These are phyloP conservation scores for Rostratula benghalensis DNA, from an alignment of 2,113 vertebrate genomes.

Conservation along the genomic window DNA sequence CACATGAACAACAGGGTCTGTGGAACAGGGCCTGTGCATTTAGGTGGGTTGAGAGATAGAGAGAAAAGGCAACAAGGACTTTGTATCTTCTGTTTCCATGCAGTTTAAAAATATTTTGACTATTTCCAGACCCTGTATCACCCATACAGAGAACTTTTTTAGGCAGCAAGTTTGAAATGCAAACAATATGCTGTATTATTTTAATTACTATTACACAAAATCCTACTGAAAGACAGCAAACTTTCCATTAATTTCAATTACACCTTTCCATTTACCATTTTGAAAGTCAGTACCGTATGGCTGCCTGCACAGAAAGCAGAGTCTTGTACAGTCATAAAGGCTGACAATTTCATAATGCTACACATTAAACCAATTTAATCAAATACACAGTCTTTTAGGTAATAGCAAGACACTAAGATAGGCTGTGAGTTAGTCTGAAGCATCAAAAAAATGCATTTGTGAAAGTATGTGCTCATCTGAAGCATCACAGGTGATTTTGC, in stretches of 20 bases:
- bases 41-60: not conserved
- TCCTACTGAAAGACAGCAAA: not conserved
- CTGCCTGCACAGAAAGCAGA: not conserved
- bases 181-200: not conserved
- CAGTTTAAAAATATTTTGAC: not conserved
- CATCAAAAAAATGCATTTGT: not conserved
- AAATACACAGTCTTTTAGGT: not conserved
- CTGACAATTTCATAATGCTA: not conserved
- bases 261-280: not conserved
- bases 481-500: not conserved
- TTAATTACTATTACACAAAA: not conserved
- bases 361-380: not conserved
- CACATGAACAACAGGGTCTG: not conserved
- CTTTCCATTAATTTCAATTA: not conserved
- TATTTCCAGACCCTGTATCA: not conserved
- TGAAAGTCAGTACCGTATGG: not conserved
- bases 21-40: not conserved
- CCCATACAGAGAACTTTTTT: not conserved
- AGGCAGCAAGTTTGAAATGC: not conserved
- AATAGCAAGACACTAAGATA: not conserved
- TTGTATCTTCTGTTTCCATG: not conserved
- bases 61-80: not conserved
- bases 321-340: not conserved
- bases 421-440: not conserved
- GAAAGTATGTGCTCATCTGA: not conserved